Evolutionary conservation across 1,140 invertebrate genomes (phyloP).

Genomic region (Orchestia grillus): DNA sequence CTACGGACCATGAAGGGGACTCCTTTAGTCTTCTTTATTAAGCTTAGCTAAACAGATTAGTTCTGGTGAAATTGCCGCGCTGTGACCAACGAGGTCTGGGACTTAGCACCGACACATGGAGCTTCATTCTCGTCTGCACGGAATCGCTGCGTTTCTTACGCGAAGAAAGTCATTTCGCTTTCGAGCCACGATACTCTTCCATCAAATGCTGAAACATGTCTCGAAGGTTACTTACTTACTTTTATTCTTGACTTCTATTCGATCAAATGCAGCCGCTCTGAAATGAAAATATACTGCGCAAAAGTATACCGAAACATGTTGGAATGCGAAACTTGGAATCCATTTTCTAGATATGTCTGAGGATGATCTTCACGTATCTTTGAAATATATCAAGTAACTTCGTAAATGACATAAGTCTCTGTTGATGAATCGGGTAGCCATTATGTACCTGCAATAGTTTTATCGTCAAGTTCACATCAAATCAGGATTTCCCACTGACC

Average conservation of each 20-base stretch:
- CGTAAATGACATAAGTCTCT: no score
- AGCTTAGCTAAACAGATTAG: slow-evolving; percentile 31
- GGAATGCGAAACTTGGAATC: no score
- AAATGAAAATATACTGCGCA: no score
- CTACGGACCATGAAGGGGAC: slow-evolving; percentile 18
- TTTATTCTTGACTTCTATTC: background rate
- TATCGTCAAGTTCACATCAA: no score
- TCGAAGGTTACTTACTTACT: background rate
- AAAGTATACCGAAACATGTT: no score
- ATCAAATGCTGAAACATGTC: background rate
- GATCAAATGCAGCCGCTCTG: no score
- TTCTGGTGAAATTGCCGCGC: background rate
- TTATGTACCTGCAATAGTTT: no score
- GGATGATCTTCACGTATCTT: no score
- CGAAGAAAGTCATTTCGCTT: background rate
- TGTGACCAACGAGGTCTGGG: slow-evolving; percentile 17
- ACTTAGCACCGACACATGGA: background rate
- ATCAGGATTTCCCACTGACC: no score
- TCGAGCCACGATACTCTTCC: background rate
- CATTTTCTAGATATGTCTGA: no score
- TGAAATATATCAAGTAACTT: no score
- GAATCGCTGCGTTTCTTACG: background rate
- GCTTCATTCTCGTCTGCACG: background rate
- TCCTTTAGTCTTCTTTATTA: slow-evolving; percentile 41
- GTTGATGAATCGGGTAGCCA: no score